These are phyloP conservation scores for Macquaria ambigua DNA, from an alignment of 2,113 vertebrate genomes.

Conservation along the genomic window DNA sequence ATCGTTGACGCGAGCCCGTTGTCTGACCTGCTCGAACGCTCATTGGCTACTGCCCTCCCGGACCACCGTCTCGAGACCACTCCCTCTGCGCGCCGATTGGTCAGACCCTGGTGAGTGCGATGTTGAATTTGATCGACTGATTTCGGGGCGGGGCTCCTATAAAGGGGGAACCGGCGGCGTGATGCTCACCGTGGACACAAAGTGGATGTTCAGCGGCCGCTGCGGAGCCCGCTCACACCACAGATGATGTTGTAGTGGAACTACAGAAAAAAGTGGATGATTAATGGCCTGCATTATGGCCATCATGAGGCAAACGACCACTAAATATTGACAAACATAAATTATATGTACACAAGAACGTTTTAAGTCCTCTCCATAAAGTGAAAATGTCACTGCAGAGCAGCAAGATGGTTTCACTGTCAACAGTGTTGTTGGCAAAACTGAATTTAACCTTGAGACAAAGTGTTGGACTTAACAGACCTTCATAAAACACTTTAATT, in stretches of 20 bases:
- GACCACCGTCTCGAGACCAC: conserved; percentile 83
- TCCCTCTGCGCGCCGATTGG: conserved; percentile 78
- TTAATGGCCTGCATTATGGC: conserved; percentile 20
- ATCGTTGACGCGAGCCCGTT: conserved; percentile 70
- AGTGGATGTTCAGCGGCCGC: background rate
- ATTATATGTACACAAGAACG: background rate
- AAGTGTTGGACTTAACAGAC: background rate
- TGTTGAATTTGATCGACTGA: conserved; percentile 88
- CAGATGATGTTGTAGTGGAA: conserved; percentile 1
- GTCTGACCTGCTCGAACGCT: conserved; percentile 47
- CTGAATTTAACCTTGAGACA: background rate
- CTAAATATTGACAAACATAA: conserved; percentile 16
- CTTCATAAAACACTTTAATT: background rate
- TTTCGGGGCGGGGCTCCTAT: conserved; percentile 83
- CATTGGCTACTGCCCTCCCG: conserved; percentile 80
- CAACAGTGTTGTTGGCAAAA: background rate
- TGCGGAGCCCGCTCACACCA: background rate
- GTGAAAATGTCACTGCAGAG: background rate
- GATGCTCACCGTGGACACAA: background rate
- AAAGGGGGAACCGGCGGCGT: conserved; percentile 67
- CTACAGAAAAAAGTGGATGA: conserved; percentile 8
- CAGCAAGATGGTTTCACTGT: background rate
- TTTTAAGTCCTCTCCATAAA: background rate
- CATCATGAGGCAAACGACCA: background rate
- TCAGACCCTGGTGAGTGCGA: conserved; percentile 63